A percentile compares a stretch with the other conserved stretches of the same genome.
Conservation (phyloP, 2,888 invertebrate species). For the Parelbella ahira region DNA sequence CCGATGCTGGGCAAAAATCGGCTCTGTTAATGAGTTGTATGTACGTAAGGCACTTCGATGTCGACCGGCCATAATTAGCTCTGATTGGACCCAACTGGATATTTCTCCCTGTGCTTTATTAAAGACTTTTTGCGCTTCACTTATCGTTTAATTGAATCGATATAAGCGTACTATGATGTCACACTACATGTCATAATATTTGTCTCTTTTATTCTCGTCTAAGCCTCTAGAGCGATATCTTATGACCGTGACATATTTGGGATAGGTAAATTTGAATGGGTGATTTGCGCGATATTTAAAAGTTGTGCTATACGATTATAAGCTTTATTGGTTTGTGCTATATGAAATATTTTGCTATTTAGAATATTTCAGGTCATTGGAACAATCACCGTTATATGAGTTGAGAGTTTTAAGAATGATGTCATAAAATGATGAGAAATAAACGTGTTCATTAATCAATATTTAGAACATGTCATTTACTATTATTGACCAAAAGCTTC, state of each 20-base stretch:
- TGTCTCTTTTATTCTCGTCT: neutral
- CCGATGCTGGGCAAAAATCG: constrained; percentile 26
- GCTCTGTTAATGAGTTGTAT: constrained; percentile 23
- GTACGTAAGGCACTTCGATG: constrained; percentile 22
- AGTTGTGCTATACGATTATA: neutral
- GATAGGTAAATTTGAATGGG: constrained; percentile 2
- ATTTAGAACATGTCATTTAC: no score
- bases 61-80: constrained; percentile 23
- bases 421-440: no score
- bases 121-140: constrained; percentile 16
- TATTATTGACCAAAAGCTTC: no score
- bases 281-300: neutral
- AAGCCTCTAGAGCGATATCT: neutral
- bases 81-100: constrained; percentile 22
- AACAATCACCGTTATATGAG: no score
- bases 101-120: constrained; percentile 9
- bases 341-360: no score
- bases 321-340: neutral
- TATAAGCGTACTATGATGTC: constrained; percentile 11
- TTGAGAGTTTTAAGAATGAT: no score
- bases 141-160: constrained; percentile 23
- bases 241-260: constrained; percentile 5
- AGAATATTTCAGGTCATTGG: no score
- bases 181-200: constrained; percentile 8
- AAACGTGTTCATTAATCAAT: no score